These are phyloP conservation scores for Ormyrus rosae DNA, from an alignment of 2,888 invertebrate species.

Conservation along the genomic window DNA sequence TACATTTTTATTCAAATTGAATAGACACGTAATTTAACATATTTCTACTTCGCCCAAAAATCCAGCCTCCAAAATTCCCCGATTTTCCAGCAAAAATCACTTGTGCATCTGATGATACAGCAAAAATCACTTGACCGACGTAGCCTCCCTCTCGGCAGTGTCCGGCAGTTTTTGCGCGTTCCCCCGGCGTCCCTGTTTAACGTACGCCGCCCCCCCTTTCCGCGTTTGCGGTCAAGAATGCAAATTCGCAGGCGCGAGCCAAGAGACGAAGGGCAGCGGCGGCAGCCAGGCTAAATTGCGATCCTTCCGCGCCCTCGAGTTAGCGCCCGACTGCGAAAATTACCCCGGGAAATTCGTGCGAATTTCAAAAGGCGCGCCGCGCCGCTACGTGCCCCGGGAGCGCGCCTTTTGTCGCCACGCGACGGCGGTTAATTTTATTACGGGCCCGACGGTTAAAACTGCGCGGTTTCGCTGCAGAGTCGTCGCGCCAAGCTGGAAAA, in stretches of 20 bases:
- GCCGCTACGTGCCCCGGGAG: background rate
- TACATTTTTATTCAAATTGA: no score
- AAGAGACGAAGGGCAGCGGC: background rate
- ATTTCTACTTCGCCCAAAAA: no score
- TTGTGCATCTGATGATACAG: no score
- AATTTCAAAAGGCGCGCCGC: constrained; percentile 32
- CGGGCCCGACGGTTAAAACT: background rate
- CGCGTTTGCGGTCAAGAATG: constrained; percentile 68
- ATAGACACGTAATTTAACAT: no score
- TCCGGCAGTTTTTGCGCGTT: no score
- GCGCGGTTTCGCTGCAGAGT: background rate
- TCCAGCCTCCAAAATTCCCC: no score
- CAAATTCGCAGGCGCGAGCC: constrained; percentile 60
- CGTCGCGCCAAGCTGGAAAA: background rate
- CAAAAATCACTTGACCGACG: no score
- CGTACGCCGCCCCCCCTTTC: background rate
- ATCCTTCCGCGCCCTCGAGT: constrained; percentile 37
- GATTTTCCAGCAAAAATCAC: no score
- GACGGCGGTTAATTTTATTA: constrained; percentile 45
- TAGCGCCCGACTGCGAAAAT: constrained; percentile 28
- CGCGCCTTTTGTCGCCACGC: background rate
- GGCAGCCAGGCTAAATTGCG: constrained; percentile 38
- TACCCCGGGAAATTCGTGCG: constrained; percentile 30
- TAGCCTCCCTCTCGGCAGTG: no score
- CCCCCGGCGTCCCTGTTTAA: no score